Evolutionary conservation across 2,888 invertebrate species (phyloP), one percentile per base, ranked within the genome.

Genomic region (Zeuzera pyrina): DNA sequence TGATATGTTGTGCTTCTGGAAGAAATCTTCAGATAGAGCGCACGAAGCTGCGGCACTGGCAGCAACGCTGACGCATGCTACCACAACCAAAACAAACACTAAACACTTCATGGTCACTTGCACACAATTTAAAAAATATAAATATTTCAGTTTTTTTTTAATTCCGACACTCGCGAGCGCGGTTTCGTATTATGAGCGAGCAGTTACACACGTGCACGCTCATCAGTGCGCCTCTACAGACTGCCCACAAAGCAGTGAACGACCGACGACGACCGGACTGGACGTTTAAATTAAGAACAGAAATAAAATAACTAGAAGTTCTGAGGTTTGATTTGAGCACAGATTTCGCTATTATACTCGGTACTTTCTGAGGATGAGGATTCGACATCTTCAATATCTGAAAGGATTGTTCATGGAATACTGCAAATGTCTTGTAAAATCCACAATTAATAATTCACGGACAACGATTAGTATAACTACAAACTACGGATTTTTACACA

Each of bases 61-160:
- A 34, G 57, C 67, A 23, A 49, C 54, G 19, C 57, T 54, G 41
- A 56, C 56, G 41, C 57, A 61, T 46, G 62, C 60, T 47, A 61
- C 65, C 50, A 66, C 48, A 42, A 56, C 49, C 57, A 77, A 41
- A 40, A 79, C 44, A 56, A 77, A 41, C 58, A 72, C 66, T 49
- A 69, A 62, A 69, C 78, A 73, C 74, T 59, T 67, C 83, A 83
- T 83, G 60, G 58, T 79, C 76, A 78, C 78, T 36, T 41, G 43
- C 53, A 59, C 59, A 56, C 54, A 41, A 33, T 60, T 38, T 52
- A 58, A 49, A 25, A 40, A 33, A 47, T 44, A 43, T 45, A 49
- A 56, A 59, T 7, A 59, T 38, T 52, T 57, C 48, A 49, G 47
- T 57, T 55, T 48, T 50, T 57, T 60, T 51, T 54, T 43, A 47